Evolutionary conservation across 2,888 invertebrate species (phyloP), one percentile per base, ranked within the genome.

Genomic region (Syrista parreyssii): DNA sequence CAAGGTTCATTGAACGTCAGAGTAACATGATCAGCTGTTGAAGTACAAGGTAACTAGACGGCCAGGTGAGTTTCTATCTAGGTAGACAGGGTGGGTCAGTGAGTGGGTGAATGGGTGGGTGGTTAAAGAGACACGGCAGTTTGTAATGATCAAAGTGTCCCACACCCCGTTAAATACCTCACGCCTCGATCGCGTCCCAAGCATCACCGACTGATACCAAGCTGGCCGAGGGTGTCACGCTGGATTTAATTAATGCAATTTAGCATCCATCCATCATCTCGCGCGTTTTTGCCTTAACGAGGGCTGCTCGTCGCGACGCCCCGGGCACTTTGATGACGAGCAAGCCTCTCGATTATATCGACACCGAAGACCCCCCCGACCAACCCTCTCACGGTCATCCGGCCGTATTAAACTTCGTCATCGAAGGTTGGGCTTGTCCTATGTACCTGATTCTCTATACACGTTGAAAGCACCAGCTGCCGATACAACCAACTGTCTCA

Each of bases 171-270:
- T 89, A 86, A 88, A 88, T 85, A 85, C 86, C 87, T 88, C 88
- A 86, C 85, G 85, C 86, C 84, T 89, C 88, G 86, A 88, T 88
- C 88, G 85, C 85, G 84, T 74, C 83, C 82, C 84, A 83, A 81
- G 32, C 83, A 80, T 82, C 85, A 84, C 84, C 86, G 84, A 89
- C 86, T 88, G 88, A 86, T 88, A 88, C 86, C 85, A 86, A 85
- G 84, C 84, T 82, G 80, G 84, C 69, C 74, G 82, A 85, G 85
- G 88, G 88, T 89, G 88, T 90, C 90, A 90, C 90, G 90, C 85
- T 89, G 88, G 87, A 90, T 90, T 90, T 90, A 90, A 90, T 90
- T 90, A 90, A 90, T 90, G 90, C 90, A 90, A 90, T 90, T 90
- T 90, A 90, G 88, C 89, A 89, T 89, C 90, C 91, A 91, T 90